Evolutionary conservation across 2,888 invertebrate genomes (phyloP), one percentile per base, ranked within the genome.

Genomic region (Leptopilina drosophilae): DNA sequence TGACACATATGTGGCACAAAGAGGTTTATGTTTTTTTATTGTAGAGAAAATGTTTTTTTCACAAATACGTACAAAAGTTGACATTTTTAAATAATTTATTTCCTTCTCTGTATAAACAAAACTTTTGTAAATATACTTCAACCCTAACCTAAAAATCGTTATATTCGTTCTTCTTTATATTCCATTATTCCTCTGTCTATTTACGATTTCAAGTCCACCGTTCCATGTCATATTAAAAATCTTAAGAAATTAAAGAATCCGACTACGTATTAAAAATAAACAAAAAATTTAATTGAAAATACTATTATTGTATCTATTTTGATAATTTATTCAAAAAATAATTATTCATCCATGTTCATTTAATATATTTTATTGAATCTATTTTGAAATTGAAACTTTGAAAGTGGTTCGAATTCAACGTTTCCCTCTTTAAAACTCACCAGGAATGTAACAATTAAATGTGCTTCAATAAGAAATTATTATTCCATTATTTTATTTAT

Each of bases 81-180:
- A 46, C 76, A 76, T 76, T 64, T 64, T 76, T 11, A 69, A 69
- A 20, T 2, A 69, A 14, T 56, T 73, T 40, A 33, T 12, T 62
- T 12, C 20, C 67, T 67, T 42, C 46, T 20, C 8, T 2, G 5
- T 49, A 49, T 49, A 49, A 49, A 49, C 49, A 49, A 49, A 49
- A 49, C 49, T 49, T 20, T 62, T 62, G 15, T 62, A 62, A 26
- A 62, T 20, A 20, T 62, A 62, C 9, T 62, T 20, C 20, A n/a
- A 62, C 20, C 56, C 49, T 73, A 73, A 73, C 73, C 73, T 73
- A 26, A 56, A 73, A 26, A 69, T 53, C 12, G 33, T 33, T 33
- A 20, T 11, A 15, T 46, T 11, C 5, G 67, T 46, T 46, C 20
- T 3, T 15, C 7, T 42, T 7, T 7, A 42, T 42, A 42, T 49